A percentile compares a stretch with the other conserved stretches of the same genome.
These are phyloP conservation scores for Heteromurus nitidus DNA, from an alignment of 2,888 invertebrate genomes.

Conservation along the genomic window DNA sequence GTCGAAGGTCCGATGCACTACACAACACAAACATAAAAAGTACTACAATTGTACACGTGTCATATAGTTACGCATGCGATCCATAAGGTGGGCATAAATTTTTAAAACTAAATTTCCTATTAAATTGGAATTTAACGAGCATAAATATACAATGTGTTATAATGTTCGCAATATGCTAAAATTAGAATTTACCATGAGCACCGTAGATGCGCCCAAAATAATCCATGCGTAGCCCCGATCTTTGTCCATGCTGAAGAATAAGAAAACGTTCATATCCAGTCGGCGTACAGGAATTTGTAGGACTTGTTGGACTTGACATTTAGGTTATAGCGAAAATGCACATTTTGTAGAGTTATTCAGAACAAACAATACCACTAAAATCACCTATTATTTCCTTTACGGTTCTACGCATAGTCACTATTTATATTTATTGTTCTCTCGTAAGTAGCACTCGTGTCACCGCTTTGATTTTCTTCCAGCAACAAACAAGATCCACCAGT, in stretches of 20 bases:
- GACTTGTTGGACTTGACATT: not conserved
- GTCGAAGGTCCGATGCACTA: slow-evolving; percentile 67
- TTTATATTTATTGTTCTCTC: not conserved
- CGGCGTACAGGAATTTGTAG: not conserved
- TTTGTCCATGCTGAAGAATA: slow-evolving; percentile 47
- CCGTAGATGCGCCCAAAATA: slow-evolving; percentile 67
- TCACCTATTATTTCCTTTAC: not conserved
- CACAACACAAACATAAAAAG: not conserved
- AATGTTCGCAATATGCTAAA: not conserved
- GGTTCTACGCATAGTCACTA: not conserved
- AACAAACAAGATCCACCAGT: too few relatives aligned
- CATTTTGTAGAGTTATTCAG: not conserved
- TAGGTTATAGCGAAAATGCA: not conserved
- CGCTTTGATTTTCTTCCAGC: too few relatives aligned
- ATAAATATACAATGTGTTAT: not conserved
- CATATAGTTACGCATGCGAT: not conserved
- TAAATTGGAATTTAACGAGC: not conserved
- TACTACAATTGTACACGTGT: not conserved
- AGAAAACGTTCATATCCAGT: not conserved
- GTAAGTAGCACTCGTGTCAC: too few relatives aligned
- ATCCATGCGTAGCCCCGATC: slow-evolving; percentile 71
- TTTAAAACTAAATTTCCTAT: not conserved
- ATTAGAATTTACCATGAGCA: slow-evolving; percentile 65
- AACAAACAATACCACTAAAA: not conserved
- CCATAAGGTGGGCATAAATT: not conserved